These are phyloP conservation scores for Xenentodon cancila DNA, from an alignment of 2,797 vertebrate species.

Conservation along the genomic window DNA sequence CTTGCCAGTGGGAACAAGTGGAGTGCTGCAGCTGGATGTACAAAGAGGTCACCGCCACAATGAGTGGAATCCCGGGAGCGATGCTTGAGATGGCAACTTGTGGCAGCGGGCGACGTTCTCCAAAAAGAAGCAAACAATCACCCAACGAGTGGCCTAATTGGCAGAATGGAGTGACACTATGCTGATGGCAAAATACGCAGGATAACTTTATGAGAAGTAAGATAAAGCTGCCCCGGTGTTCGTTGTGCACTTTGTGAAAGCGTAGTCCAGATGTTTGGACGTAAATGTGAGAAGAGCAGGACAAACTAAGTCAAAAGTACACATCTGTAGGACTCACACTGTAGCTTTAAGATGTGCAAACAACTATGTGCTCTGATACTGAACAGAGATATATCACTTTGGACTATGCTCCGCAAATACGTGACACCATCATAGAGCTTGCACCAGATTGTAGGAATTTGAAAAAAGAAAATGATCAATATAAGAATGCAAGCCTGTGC, in stretches of 20 bases:
- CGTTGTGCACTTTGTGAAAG: not conserved
- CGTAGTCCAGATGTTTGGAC: conserved; percentile 44
- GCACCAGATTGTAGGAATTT: too few relatives aligned
- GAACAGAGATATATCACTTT: too few relatives aligned
- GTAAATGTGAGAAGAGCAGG: not conserved
- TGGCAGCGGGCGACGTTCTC: conserved; percentile 31
- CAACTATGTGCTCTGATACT: too few relatives aligned
- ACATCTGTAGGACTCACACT: too few relatives aligned
- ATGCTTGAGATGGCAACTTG: conserved; percentile 36
- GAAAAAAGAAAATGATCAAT: not conserved
- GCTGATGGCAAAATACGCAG: conserved; percentile 12
- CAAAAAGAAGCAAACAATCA: conserved; percentile 42
- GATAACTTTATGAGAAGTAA: not conserved
- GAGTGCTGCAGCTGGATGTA: conserved; percentile 55
- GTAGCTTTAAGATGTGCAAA: too few relatives aligned
- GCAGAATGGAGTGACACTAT: conserved; percentile 17
- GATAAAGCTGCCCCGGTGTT: conserved; percentile 2
- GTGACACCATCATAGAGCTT: not conserved
- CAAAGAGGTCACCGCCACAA: conserved; percentile 49
- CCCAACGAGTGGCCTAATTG: conserved; percentile 45
- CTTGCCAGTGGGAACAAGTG: conserved; percentile 21
- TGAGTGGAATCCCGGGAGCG: conserved; percentile 38
- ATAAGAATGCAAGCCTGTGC: not conserved
- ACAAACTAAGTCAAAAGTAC: too few relatives aligned
- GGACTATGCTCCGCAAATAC: not conserved